A percentile compares a stretch with the other conserved stretches of the same genome.
Conservation (phyloP, 2,797 vertebrate genomes). For the Huso huso region DNA sequence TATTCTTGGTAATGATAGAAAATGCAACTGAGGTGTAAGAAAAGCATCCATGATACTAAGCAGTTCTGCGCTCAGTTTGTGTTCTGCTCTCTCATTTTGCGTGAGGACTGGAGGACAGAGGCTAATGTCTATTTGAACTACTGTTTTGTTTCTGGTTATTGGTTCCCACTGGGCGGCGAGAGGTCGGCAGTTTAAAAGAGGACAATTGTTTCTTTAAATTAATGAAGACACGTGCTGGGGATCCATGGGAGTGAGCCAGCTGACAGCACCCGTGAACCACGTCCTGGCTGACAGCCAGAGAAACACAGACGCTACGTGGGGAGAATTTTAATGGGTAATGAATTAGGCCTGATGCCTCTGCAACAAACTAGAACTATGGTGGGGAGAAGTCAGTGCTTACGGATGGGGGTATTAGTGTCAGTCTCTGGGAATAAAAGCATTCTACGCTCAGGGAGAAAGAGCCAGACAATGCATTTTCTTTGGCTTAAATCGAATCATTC, state of each 20-base stretch:
- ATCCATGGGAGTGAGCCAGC: slow-evolving; percentile 11
- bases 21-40: too few species aligned
- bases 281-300: slow-evolving; percentile 18
- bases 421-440: slow-evolving; percentile 6
- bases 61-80: too few species aligned
- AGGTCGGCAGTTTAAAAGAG: neutral
- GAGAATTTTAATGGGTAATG: slow-evolving; percentile 22
- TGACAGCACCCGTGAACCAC: slow-evolving; percentile 6
- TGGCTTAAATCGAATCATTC: slow-evolving; percentile 7
- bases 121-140: slow-evolving; percentile 8
- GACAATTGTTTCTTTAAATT: neutral
- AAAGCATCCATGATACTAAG: too few species aligned
- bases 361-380: neutral
- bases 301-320: slow-evolving; percentile 12
- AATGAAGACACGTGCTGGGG: slow-evolving; percentile 11
- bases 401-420: slow-evolving; percentile 6
- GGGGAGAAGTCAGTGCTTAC: too few species aligned
- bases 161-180: neutral
- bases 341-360: slow-evolving; percentile 13
- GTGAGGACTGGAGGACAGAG: neutral
- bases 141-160: slow-evolving; percentile 4
- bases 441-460: neutral
- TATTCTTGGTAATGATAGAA: too few species aligned
- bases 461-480: neutral
- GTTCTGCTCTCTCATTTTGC: neutral